Evolutionary conservation across 2,797 vertebrate species (phyloP).

Genomic region (Distichodus sexfasciatus): DNA sequence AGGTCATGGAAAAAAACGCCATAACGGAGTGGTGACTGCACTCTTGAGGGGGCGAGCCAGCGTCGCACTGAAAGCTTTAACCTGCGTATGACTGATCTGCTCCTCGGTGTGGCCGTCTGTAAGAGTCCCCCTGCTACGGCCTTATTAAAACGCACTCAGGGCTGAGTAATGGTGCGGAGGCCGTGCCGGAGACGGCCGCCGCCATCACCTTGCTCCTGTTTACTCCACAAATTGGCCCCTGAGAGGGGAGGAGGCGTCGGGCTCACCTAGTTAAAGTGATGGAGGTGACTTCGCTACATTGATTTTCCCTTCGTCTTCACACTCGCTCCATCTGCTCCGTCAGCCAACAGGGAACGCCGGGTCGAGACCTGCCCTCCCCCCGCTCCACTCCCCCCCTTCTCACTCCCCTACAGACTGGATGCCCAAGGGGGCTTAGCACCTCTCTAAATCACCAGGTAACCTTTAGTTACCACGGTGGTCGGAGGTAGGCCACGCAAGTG

Average conservation of each 20-base stretch:
- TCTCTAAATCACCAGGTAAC: slow-evolving; percentile 33
- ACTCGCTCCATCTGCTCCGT: slow-evolving; percentile 48
- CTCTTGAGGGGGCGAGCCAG: background rate
- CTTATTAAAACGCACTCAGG: slow-evolving; percentile 66
- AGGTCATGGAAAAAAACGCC: background rate
- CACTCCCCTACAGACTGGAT: slow-evolving; percentile 47
- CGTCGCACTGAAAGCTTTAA: slow-evolving; percentile 12
- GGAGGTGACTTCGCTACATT: slow-evolving; percentile 72
- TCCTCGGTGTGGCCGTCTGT: slow-evolving; percentile 25
- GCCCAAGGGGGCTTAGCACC: slow-evolving; percentile 18
- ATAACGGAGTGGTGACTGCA: background rate
- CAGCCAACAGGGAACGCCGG: slow-evolving; percentile 21
- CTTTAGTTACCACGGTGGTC: slow-evolving; percentile 32
- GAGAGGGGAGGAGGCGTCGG: slow-evolving; percentile 62
- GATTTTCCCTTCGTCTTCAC: slow-evolving; percentile 69
- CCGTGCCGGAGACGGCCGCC: slow-evolving; percentile 49
- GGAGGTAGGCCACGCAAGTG: slow-evolving; percentile 13
- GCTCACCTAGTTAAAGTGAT: slow-evolving; percentile 77
- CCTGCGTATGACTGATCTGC: slow-evolving; percentile 29
- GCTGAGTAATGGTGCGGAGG: slow-evolving; percentile 59
- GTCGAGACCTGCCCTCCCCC: too few species aligned
- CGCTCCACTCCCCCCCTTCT: too few species aligned
- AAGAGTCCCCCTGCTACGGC: slow-evolving; percentile 49
- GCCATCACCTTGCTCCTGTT: slow-evolving; percentile 67
- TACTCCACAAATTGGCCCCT: slow-evolving; percentile 77